Conservation (phyloP, 1,140 invertebrate species). For the Mylabris phalerata region DNA sequence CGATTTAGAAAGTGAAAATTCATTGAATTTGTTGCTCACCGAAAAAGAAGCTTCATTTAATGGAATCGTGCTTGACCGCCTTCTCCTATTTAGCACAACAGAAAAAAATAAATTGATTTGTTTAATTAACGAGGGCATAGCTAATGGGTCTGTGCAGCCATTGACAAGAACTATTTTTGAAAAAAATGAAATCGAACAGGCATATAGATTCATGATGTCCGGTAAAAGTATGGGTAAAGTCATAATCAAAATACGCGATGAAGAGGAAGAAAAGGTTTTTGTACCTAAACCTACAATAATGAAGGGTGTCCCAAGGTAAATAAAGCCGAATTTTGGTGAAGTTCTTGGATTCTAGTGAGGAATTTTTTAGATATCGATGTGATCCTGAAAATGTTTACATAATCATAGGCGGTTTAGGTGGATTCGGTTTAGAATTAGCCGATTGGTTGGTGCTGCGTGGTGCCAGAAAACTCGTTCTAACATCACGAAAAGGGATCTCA, state of each 20-base stretch:
- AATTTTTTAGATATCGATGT: too few species aligned
- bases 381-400: too few species aligned
- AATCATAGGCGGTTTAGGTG: too few species aligned
- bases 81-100: slow-evolving; percentile 53
- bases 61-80: slow-evolving; percentile 73
- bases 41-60: slow-evolving; percentile 79
- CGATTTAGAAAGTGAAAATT: slow-evolving; percentile 62
- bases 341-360: too few species aligned
- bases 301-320: too few species aligned
- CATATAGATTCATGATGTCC: slow-evolving; percentile 69
- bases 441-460: too few species aligned
- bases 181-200: slow-evolving; percentile 55
- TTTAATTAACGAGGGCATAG: slow-evolving; percentile 69
- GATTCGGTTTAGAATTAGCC: too few species aligned
- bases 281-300: too few species aligned
- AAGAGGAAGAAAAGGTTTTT: slow-evolving; percentile 48
- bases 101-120: slow-evolving; percentile 39
- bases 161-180: slow-evolving; percentile 65
- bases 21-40: slow-evolving; percentile 73
- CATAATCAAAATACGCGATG: slow-evolving; percentile 74
- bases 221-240: slow-evolving; percentile 50
- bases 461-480: too few species aligned
- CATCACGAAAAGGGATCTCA: too few species aligned
- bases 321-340: too few species aligned
- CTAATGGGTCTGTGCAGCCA: slow-evolving; percentile 76